Percentiles rank a stretch among this genome's conserved stretches.
Evolutionary conservation across 2,888 invertebrate species (phyloP).

Genomic region (Selenia dentaria): DNA sequence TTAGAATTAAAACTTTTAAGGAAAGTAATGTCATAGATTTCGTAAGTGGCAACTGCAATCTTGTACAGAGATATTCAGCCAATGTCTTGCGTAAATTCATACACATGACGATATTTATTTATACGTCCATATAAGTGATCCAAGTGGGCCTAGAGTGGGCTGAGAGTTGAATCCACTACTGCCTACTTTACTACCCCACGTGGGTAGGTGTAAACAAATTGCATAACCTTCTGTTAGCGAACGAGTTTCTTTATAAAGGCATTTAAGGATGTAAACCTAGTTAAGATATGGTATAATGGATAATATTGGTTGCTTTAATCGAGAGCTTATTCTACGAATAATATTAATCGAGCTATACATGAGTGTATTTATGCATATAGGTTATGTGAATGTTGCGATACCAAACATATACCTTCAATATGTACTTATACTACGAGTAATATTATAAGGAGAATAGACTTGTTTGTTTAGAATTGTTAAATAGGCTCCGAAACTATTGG

Average conservation of each 20-base stretch:
- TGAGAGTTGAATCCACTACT: slow-evolving; percentile 51
- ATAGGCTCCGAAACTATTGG: no score
- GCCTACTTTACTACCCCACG: slow-evolving; percentile 34
- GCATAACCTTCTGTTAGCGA: slow-evolving; percentile 51
- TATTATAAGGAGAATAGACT: no score
- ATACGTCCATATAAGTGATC: slow-evolving; percentile 49
- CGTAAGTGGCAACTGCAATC: slow-evolving; percentile 10
- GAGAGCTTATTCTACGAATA: no score
- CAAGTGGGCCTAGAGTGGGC: slow-evolving; percentile 60
- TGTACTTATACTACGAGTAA: no score
- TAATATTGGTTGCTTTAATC: no score
- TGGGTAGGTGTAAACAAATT: slow-evolving; percentile 58
- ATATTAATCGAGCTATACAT: no score
- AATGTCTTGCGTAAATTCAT: slow-evolving; percentile 39
- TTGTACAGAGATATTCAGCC: slow-evolving; percentile 7
- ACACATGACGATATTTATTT: slow-evolving; percentile 38
- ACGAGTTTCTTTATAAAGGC: slow-evolving; percentile 29
- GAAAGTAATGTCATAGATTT: not conserved
- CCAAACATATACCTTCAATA: no score
- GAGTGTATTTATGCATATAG: no score
- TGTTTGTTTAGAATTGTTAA: no score
- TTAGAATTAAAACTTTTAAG: no score
- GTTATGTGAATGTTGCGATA: no score
- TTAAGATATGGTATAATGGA: slow-evolving; percentile 1
- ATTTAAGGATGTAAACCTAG: slow-evolving; percentile 15